A percentile compares a stretch with the other conserved stretches of the same genome.
Evolutionary conservation across 2,113 vertebrate species (phyloP).

Genomic region (Xerus inauris): DNA sequence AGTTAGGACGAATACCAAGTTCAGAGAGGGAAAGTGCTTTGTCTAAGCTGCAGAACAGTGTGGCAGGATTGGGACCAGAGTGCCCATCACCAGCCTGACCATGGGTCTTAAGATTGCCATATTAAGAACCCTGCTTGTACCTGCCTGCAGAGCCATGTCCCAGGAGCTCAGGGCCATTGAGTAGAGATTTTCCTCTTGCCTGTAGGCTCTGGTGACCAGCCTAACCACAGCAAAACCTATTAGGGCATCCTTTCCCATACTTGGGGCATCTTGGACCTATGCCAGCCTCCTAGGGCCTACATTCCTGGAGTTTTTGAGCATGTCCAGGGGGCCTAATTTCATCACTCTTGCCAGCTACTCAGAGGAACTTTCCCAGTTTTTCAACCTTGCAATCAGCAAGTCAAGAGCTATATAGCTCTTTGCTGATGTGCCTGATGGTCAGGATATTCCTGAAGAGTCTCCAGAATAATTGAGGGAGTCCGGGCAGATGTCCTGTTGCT

Average conservation of each 20-base stretch:
- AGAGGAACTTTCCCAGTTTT: neutral
- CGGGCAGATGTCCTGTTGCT: neutral
- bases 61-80: neutral
- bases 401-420: rapidly evolving
- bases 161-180: neutral
- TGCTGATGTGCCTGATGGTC: neutral
- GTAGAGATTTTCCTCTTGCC: neutral
- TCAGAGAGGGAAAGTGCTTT: neutral
- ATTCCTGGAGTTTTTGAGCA: neutral
- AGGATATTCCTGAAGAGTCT: too few relatives aligned
- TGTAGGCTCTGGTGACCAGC: neutral
- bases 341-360: neutral
- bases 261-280: neutral
- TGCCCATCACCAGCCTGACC: too few relatives aligned
- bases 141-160: neutral
- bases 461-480: rapidly evolving
- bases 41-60: neutral
- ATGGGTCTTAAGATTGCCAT: neutral
- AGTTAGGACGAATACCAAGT: too few relatives aligned
- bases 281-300: neutral
- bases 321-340: too few relatives aligned
- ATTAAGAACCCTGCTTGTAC: neutral
- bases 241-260: neutral
- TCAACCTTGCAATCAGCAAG: neutral
- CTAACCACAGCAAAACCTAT: neutral